A percentile compares a stretch with the other conserved stretches of the same genome.
Conservation (phyloP, 2,797 vertebrate species). For the Coregonus ussuriensis region DNA sequence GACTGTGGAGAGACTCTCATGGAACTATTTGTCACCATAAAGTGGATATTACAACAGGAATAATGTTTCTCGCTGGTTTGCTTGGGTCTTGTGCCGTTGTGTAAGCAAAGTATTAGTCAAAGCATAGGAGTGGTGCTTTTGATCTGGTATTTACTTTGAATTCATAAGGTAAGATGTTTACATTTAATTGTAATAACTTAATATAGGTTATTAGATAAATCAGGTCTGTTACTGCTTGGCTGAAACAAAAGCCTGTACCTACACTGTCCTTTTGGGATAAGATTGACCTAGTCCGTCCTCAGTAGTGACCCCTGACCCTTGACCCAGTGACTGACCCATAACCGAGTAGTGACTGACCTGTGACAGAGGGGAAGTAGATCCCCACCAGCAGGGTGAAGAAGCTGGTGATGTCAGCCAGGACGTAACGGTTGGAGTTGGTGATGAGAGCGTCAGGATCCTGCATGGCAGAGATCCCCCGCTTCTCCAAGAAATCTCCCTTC, state of each 20-base stretch:
- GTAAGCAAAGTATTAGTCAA: not conserved
- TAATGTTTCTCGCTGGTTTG: not conserved
- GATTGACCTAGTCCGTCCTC: not conserved
- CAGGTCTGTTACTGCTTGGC: too few relatives aligned
- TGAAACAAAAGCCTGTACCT: not conserved
- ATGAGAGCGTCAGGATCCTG: constrained; percentile 62
- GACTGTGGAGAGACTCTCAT: not conserved
- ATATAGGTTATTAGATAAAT: too few relatives aligned
- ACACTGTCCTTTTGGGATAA: too few relatives aligned
- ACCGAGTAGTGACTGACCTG: constrained; percentile 77
- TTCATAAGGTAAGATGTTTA: not conserved
- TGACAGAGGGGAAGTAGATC: constrained; percentile 98
- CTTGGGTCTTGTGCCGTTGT: not conserved
- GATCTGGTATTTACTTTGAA: not conserved
- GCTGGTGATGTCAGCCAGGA: constrained; percentile 94
- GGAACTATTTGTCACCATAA: not conserved
- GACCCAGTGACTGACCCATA: not conserved
- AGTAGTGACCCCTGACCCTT: not conserved
- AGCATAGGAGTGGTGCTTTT: not conserved
- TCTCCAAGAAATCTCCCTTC: constrained; percentile 89
- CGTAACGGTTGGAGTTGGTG: constrained; percentile 85
- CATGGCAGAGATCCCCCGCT: constrained; percentile 75
- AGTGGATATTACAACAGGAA: not conserved
- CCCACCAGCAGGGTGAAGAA: constrained; percentile 97
- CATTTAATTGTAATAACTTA: not conserved